Conservation (phyloP, 2,888 invertebrate species). For the Oscheius sp. region DNA sequence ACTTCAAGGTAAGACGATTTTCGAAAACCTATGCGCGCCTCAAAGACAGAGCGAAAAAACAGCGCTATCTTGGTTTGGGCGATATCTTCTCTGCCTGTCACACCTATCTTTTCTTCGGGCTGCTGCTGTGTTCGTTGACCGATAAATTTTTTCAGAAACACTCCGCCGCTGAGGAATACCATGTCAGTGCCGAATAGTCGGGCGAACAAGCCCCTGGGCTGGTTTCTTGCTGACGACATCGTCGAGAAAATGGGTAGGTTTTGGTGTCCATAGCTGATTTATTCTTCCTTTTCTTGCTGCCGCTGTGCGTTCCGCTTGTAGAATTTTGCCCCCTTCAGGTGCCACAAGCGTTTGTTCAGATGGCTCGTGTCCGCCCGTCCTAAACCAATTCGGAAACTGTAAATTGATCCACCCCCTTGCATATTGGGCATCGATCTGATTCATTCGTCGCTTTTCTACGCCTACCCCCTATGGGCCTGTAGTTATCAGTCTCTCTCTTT, state of each 20-base stretch:
- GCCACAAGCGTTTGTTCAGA: constrained; percentile 23
- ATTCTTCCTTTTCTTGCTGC: constrained; percentile 4
- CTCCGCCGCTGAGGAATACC: constrained; percentile 21
- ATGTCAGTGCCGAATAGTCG: constrained; percentile 29
- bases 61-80: background rate
- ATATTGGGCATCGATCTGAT: constrained; percentile 13
- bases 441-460: constrained; percentile 19
- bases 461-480: constrained; percentile 6
- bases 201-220: constrained; percentile 57
- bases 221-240: constrained; percentile 57
- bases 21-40: too few species aligned
- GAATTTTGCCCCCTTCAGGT: constrained; percentile 6
- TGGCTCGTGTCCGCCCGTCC: background rate
- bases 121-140: background rate
- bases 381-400: background rate
- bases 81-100: background rate
- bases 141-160: constrained; percentile 15
- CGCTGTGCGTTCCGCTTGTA: background rate
- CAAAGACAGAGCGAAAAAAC: background rate
- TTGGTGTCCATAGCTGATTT: background rate
- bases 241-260: constrained; percentile 43
- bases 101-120: background rate
- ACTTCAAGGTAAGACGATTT: constrained; percentile 12
- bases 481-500: constrained; percentile 25
- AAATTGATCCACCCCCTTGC: constrained; percentile 11